These are phyloP conservation scores for Sinocyclocheilus rhinocerous DNA, from an alignment of 2,113 vertebrate species.

Conservation along the genomic window DNA sequence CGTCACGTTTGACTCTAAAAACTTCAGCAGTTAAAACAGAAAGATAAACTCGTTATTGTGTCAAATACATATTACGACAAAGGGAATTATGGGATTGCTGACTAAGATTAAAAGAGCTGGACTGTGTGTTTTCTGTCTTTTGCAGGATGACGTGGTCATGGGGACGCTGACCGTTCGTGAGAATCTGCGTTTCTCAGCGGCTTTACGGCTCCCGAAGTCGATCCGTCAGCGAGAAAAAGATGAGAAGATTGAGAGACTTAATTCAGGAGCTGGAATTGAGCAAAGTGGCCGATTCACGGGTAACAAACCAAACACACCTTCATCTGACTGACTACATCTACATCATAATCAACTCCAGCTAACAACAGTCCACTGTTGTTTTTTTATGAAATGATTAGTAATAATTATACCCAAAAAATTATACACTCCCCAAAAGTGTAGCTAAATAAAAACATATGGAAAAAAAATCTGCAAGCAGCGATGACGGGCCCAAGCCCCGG, in stretches of 20 bases:
- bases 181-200: constrained; percentile 86
- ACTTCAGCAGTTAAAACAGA: background rate
- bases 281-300: constrained; percentile 86
- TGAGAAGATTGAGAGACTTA: constrained; percentile 74
- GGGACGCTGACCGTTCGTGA: constrained; percentile 85
- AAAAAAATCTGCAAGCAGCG: no score
- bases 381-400: no score
- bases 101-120: background rate
- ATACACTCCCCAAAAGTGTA: no score
- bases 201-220: constrained; percentile 78
- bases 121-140: background rate
- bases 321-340: background rate
- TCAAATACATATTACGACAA: background rate
- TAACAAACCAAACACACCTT: constrained; percentile 48
- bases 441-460: no score
- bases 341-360: no score
- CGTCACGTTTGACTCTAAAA: background rate
- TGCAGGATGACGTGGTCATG: constrained; percentile 87
- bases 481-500: no score
- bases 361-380: no score
- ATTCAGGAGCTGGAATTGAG: constrained; percentile 80
- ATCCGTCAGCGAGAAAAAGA: constrained; percentile 77
- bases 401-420: no score
- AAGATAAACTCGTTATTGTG: background rate
- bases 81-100: background rate